Percentiles rank a stretch among this genome's conserved stretches.
Conservation (phyloP, 2,888 invertebrate genomes). For the Antheraea yamamai region DNA sequence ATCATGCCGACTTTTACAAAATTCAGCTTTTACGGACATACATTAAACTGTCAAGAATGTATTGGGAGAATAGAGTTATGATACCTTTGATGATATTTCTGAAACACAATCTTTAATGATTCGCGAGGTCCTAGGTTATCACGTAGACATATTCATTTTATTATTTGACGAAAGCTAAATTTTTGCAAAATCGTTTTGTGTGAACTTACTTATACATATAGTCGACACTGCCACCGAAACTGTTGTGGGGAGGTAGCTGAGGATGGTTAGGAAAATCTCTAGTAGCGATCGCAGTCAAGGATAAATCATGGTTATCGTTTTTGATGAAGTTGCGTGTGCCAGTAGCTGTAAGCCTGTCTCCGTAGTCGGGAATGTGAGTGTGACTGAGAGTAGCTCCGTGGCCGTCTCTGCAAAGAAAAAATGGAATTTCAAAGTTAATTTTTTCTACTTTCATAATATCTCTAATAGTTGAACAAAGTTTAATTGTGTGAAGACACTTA, state of each 20-base stretch:
- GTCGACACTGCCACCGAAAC: conserved; percentile 41
- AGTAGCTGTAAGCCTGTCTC: conserved; percentile 47
- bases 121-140: background rate
- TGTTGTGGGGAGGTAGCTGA: conserved; percentile 40
- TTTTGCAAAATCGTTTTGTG: background rate
- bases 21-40: too few relatives aligned
- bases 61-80: too few relatives aligned
- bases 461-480: too few relatives aligned
- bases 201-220: conserved; percentile 32
- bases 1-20: too few relatives aligned
- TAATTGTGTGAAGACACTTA: too few relatives aligned
- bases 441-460: too few relatives aligned
- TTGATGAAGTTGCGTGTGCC: conserved; percentile 45
- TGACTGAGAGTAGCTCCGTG: conserved; percentile 41
- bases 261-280: conserved; percentile 40
- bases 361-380: conserved; percentile 43
- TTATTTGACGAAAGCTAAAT: background rate
- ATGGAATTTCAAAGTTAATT: too few relatives aligned
- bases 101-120: too few relatives aligned
- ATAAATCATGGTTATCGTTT: conserved; percentile 42
- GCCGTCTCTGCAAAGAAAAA: conserved; percentile 36
- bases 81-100: too few relatives aligned
- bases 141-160: background rate
- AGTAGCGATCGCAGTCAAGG: conserved; percentile 41
- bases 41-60: too few relatives aligned